phyloP scores from a whole-genome alignment of 2,888 invertebrate species.

The Tetheella fluctuosa region DNA sequence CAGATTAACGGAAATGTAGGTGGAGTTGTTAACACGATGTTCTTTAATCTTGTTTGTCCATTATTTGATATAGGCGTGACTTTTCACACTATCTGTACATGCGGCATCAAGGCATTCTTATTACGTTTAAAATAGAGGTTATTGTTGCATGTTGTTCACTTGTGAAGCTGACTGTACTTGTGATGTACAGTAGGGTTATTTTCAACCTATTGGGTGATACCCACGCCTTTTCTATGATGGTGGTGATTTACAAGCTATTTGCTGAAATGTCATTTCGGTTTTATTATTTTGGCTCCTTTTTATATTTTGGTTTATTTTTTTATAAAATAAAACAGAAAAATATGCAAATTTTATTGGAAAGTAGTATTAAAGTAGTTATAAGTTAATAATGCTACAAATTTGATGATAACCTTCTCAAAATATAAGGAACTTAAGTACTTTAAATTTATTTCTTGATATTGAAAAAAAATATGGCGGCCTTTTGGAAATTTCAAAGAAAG shows the following conservation, averaged over 20 bases:
- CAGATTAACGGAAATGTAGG: constrained; percentile 45
- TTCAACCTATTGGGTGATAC: constrained; percentile 33
- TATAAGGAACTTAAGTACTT: no score
- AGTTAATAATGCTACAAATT: no score
- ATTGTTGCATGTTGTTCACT: background rate
- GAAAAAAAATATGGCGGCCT: no score
- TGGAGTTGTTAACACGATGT: constrained; percentile 69
- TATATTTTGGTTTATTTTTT: background rate
- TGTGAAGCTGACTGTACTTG: background rate
- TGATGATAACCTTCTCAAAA: no score
- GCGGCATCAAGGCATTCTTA: background rate
- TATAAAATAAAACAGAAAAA: no score
- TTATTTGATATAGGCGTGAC: constrained; percentile 63
- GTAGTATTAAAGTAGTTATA: no score
- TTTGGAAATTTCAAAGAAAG: no score
- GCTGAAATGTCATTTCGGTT: background rate
- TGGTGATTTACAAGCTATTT: background rate
- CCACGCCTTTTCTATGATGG: constrained; percentile 32
- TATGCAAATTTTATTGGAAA: no score
- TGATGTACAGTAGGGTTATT: constrained; percentile 21
- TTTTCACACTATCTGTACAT: constrained; percentile 40
- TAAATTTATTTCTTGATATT: no score
- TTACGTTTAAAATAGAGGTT: background rate
- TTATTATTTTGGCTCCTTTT: background rate
- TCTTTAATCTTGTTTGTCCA: constrained; percentile 57